Percentiles rank a stretch among this genome's conserved stretches.
phyloP scores from a whole-genome alignment of 2,113 vertebrate species.

The Mesocricetus auratus region DNA sequence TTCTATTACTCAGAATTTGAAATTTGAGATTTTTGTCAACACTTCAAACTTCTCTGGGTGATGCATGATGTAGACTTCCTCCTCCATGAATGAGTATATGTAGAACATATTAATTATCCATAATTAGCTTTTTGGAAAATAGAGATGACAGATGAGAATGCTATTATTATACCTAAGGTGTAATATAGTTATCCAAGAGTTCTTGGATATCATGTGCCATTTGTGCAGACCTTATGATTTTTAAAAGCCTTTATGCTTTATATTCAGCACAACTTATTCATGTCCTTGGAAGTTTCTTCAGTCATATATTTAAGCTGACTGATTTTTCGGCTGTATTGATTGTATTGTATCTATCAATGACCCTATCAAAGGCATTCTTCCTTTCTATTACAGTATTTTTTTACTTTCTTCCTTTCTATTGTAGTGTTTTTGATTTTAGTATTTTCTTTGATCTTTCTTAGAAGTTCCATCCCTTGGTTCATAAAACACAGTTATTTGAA shows the following conservation, averaged over 20 bases:
- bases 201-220: not conserved
- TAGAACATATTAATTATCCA: conserved; percentile 49
- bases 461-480: not conserved
- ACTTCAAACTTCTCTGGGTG: conserved; percentile 43
- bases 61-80: conserved; percentile 34
- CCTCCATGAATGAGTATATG: conserved; percentile 39
- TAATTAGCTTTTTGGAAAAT: conserved; percentile 53
- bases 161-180: conserved; percentile 9
- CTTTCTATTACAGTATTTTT: not conserved
- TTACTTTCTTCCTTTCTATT: not conserved
- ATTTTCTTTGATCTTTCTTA: conserved; percentile 17
- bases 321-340: not conserved
- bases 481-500: conserved; percentile 20
- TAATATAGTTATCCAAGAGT: conserved; percentile 6
- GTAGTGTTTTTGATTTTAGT: conserved; percentile 3
- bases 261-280: not conserved
- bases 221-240: not conserved
- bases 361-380: not conserved
- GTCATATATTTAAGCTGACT: not conserved
- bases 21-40: conserved; percentile 59
- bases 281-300: conserved; percentile 11
- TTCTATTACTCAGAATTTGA: conserved; percentile 61
- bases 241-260: not conserved
- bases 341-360: conserved; percentile 12
- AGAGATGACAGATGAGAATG: conserved; percentile 22